Evolutionary conservation across 2,113 vertebrate species (phyloP).

Genomic region (Grammomys dolichurus): DNA sequence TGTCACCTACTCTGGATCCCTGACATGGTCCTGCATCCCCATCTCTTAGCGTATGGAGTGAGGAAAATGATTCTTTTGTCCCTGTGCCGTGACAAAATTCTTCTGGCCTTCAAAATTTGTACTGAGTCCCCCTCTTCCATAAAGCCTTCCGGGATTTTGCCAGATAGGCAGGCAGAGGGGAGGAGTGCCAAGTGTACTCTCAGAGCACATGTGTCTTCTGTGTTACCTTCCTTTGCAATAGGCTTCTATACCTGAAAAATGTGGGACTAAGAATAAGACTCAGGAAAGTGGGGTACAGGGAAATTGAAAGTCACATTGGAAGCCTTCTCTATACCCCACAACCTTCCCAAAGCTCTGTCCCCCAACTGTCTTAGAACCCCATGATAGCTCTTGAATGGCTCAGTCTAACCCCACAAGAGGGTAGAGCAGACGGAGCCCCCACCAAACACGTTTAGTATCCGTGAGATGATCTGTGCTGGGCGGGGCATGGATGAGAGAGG

Average conservation of each 20-base stretch:
- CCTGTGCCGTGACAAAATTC: not conserved
- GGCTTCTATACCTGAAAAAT: not conserved
- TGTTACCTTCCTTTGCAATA: not conserved
- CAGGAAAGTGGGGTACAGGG: not conserved
- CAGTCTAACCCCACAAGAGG: not conserved
- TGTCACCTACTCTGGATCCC: not conserved
- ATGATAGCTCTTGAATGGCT: not conserved
- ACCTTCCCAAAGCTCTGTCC: not conserved
- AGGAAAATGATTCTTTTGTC: not conserved
- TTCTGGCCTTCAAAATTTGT: not conserved
- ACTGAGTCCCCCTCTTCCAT: not conserved
- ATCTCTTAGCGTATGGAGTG: not conserved
- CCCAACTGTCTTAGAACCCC: not conserved
- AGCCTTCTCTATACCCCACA: accelerated
- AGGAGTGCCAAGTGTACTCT: accelerated
- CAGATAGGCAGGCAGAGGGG: not conserved
- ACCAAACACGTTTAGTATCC: not conserved
- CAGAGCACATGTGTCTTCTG: not conserved
- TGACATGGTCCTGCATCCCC: not conserved
- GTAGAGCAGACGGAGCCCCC: not conserved
- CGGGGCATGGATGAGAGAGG: not conserved
- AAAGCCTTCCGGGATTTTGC: not conserved
- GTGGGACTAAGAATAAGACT: not conserved
- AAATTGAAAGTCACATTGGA: not conserved
- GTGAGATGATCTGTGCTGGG: not conserved